A percentile compares a stretch with the other conserved stretches of the same genome.
Conservation (phyloP, 2,888 invertebrate genomes). For the Parnassius smintheus region DNA sequence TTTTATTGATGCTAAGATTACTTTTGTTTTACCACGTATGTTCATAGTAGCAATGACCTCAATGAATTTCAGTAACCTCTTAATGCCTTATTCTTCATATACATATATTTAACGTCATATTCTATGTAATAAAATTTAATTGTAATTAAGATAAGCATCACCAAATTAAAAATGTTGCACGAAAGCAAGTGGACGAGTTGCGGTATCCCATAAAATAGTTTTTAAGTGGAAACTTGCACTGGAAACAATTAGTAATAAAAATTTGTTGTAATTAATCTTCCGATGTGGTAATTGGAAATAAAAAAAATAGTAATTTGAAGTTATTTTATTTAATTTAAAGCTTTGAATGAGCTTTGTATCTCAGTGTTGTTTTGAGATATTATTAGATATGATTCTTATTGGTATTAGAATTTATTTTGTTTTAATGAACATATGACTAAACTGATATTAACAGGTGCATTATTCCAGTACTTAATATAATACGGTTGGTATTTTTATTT, state of each 20-base stretch:
- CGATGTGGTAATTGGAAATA: slow-evolving; percentile 15
- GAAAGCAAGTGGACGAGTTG: slow-evolving; percentile 3
- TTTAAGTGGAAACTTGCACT: slow-evolving; percentile 35
- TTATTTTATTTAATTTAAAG: slow-evolving; percentile 16
- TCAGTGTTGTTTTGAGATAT: not conserved
- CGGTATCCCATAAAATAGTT: slow-evolving; percentile 11
- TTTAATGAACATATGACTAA: not conserved
- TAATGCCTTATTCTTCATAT: slow-evolving; percentile 22
- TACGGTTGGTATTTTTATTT: not conserved
- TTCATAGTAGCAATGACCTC: not conserved
- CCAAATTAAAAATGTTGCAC: slow-evolving; percentile 33
- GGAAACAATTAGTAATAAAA: slow-evolving; percentile 38
- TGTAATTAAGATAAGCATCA: slow-evolving; percentile 36
- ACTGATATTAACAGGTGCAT: not conserved
- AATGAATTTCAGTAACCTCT: slow-evolving; percentile 25
- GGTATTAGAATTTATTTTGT: not conserved
- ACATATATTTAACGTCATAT: slow-evolving; percentile 33
- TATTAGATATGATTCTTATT: not conserved
- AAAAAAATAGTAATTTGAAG: slow-evolving; percentile 16
- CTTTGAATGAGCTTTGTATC: not conserved
- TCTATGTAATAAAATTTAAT: slow-evolving; percentile 38
- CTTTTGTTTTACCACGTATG: no score
- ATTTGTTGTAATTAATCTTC: slow-evolving; percentile 25
- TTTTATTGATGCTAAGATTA: no score
- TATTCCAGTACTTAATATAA: not conserved